Percentiles rank a stretch among this genome's conserved stretches.
phyloP scores from a whole-genome alignment of 2,113 vertebrate genomes.

The Rhabdomys dilectus region DNA sequence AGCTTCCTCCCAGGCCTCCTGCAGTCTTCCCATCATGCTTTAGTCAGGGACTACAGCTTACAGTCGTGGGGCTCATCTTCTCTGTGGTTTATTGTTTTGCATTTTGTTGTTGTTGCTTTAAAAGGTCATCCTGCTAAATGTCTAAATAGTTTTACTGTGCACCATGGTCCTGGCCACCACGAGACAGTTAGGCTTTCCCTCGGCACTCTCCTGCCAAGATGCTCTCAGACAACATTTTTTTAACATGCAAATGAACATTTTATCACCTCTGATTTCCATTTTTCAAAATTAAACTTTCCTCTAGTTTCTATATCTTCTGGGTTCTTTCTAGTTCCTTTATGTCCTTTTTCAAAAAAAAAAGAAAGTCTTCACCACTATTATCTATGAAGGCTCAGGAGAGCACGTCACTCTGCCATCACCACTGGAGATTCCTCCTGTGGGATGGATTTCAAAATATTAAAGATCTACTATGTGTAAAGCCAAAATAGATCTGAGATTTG shows the following conservation, averaged over 20 bases:
- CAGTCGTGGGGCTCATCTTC: neutral
- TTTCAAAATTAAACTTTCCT: slow-evolving; percentile 68
- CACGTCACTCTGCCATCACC: slow-evolving; percentile 58
- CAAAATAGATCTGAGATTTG: slow-evolving; percentile 50
- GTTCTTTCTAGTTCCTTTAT: slow-evolving; percentile 55
- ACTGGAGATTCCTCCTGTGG: slow-evolving; percentile 46
- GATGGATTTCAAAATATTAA: slow-evolving; percentile 72
- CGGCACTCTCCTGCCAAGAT: neutral
- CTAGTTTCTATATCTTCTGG: slow-evolving; percentile 55
- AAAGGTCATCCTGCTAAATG: neutral
- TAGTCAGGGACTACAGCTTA: slow-evolving; percentile 8
- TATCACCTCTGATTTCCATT: slow-evolving; percentile 49
- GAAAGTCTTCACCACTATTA: slow-evolving; percentile 51
- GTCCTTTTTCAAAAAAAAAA: slow-evolving; percentile 32
- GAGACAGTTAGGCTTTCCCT: slow-evolving; percentile 36
- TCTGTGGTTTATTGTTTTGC: neutral
- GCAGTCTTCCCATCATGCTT: neutral
- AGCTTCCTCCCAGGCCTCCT: neutral
- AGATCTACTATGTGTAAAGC: slow-evolving; percentile 57
- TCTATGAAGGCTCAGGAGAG: slow-evolving; percentile 49
- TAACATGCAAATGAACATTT: slow-evolving; percentile 49
- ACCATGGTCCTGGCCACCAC: slow-evolving; percentile 23
- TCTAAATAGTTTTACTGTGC: slow-evolving; percentile 7
- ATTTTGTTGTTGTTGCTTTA: neutral
- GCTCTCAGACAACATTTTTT: neutral